Evolutionary conservation across 2,113 vertebrate genomes (phyloP).

Genomic region (Pterophyllum scalare): DNA sequence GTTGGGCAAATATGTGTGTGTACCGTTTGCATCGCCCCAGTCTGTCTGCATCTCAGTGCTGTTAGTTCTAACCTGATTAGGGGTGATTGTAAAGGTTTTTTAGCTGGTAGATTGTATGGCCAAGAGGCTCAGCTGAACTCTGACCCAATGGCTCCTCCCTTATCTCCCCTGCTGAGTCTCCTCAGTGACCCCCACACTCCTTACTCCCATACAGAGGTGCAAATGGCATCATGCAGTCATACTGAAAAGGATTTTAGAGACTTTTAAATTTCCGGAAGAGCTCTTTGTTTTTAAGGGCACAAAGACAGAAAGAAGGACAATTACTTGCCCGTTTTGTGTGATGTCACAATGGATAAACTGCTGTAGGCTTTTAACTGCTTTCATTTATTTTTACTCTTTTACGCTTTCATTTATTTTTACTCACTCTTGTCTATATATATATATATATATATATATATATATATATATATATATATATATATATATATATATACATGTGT

Average conservation of each 20-base stretch:
- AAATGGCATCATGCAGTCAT: conserved; percentile 39
- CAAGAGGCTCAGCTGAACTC: conserved; percentile 19
- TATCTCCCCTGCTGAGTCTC: conserved; percentile 50
- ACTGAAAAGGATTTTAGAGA: conserved; percentile 2
- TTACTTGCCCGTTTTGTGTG: not conserved
- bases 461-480: no score
- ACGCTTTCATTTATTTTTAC: not conserved
- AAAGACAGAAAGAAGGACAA: not conserved
- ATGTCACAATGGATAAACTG: not conserved
- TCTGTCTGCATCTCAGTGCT: not conserved
- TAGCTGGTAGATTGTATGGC: not conserved
- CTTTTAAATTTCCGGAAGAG: not conserved
- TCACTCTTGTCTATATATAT: not conserved
- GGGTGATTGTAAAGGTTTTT: not conserved
- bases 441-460: no score
- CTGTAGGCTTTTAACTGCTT: not conserved
- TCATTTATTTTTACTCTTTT: not conserved
- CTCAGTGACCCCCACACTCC: not conserved
- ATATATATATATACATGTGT: no score
- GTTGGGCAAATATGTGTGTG: not conserved
- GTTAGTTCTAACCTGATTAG: not conserved
- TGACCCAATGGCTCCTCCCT: conserved; percentile 35
- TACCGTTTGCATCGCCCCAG: not conserved
- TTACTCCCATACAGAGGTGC: conserved; percentile 38
- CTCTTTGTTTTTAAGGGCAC: not conserved